Evolutionary conservation across 2,113 vertebrate genomes (phyloP).

Genomic region (Lagopus muta): DNA sequence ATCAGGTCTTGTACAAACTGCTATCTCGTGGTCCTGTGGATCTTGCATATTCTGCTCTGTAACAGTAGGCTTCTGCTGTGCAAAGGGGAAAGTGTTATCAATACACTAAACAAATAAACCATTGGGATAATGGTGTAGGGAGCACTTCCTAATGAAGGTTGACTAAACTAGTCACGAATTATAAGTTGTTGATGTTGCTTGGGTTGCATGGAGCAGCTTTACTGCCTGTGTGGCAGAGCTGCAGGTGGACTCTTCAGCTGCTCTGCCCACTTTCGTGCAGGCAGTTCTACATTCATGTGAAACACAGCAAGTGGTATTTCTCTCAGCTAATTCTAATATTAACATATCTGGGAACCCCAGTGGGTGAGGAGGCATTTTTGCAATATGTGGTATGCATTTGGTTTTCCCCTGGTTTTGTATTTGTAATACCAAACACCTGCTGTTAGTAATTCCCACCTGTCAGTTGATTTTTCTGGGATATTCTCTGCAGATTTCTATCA

Average conservation of each 20-base stretch:
- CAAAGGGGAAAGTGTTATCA: background rate
- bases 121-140: background rate
- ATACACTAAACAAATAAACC: background rate
- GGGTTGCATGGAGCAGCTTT: background rate
- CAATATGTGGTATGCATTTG: accelerated
- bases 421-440: background rate
- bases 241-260: background rate
- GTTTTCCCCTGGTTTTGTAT: background rate
- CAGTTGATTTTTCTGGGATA: slow-evolving; percentile 1
- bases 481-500: background rate
- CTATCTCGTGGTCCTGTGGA: background rate
- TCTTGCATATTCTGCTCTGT: background rate
- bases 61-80: background rate
- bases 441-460: background rate
- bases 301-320: background rate
- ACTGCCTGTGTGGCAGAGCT: slow-evolving; percentile 20
- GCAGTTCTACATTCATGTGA: background rate
- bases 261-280: background rate
- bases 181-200: slow-evolving; percentile 44
- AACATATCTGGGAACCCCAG: background rate
- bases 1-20: background rate
- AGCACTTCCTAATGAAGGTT: slow-evolving; percentile 17
- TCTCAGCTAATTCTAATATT: background rate
- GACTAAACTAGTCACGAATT: slow-evolving; percentile 57
- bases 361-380: background rate